Percentiles rank a stretch among this genome's conserved stretches.
Evolutionary conservation across 2,888 invertebrate species (phyloP).

Genomic region (Drosophila koepferae): DNA sequence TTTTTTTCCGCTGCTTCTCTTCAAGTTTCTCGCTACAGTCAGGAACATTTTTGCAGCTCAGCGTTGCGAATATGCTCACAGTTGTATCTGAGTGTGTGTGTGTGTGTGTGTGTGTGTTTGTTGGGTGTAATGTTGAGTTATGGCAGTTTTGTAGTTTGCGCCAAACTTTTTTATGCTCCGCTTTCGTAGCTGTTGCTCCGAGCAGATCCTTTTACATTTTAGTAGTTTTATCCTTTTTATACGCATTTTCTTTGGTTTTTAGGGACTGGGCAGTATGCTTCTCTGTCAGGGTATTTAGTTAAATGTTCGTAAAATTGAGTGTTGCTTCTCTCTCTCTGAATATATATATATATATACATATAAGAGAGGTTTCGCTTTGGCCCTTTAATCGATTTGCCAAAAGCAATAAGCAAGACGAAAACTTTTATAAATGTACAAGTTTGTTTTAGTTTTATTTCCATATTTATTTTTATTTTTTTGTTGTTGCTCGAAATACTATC

Average conservation of each 20-base stretch:
- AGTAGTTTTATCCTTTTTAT: slow-evolving; percentile 7
- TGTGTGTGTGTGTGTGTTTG: slow-evolving; percentile 34
- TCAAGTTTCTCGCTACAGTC: slow-evolving; percentile 56
- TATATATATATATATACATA: slow-evolving; percentile 10
- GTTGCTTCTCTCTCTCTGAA: slow-evolving; percentile 43
- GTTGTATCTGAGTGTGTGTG: slow-evolving; percentile 3
- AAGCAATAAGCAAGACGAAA: slow-evolving; percentile 61
- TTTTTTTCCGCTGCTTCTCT: slow-evolving; percentile 23
- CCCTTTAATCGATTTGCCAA: slow-evolving; percentile 70
- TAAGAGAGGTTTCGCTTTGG: slow-evolving; percentile 37
- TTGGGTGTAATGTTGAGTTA: slow-evolving; percentile 76
- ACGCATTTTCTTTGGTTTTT: slow-evolving; percentile 4
- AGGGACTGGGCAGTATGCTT: slow-evolving; percentile 1
- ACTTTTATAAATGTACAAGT: slow-evolving; percentile 72
- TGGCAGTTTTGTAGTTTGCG: slow-evolving; percentile 77
- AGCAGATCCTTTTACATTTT: slow-evolving; percentile 18
- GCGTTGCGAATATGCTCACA: slow-evolving; percentile 61
- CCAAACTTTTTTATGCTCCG: slow-evolving; percentile 66
- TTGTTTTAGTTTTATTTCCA: slow-evolving; percentile 49
- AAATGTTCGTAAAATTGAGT: slow-evolving; percentile 77
- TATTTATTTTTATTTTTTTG: slow-evolving; percentile 2
- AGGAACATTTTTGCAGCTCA: slow-evolving; percentile 62
- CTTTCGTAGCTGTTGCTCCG: slow-evolving; percentile 49
- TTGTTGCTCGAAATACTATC: background rate
- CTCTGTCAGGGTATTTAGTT: slow-evolving; percentile 68